Evolutionary conservation across 2,797 vertebrate genomes (phyloP).

Genomic region (Neomorphus geoffroyi): DNA sequence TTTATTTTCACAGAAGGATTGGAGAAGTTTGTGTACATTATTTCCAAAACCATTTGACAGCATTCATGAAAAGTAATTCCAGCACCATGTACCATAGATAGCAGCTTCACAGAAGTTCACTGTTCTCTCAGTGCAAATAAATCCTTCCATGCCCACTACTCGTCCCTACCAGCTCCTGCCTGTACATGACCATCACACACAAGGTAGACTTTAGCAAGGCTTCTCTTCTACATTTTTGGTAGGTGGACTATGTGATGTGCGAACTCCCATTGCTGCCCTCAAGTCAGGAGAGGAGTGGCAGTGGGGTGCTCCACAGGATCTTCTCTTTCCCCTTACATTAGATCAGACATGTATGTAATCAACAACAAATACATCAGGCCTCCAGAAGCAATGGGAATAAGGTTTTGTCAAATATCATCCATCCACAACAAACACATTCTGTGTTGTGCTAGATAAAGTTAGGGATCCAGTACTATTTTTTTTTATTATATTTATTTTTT

Average conservation of each 20-base stretch:
- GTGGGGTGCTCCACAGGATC: not conserved
- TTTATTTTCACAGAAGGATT: not conserved
- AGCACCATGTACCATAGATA: not conserved
- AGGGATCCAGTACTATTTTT: not conserved
- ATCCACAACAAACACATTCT: not conserved
- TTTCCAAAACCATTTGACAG: not conserved
- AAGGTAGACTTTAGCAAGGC: not conserved
- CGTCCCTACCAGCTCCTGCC: not conserved
- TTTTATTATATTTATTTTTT: not conserved
- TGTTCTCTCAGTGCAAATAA: not conserved
- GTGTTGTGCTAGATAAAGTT: not conserved
- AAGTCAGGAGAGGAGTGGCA: not conserved
- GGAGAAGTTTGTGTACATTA: not conserved
- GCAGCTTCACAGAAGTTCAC: not conserved
- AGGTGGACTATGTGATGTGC: not conserved
- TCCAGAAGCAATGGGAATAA: not conserved
- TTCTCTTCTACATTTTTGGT: not conserved
- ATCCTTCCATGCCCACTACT: not conserved
- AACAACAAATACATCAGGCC: constrained; percentile 25
- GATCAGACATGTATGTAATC: not conserved
- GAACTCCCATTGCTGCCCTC: not conserved
- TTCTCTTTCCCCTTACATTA: not conserved
- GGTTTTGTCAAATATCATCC: not conserved
- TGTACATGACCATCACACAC: not conserved
- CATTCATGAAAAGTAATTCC: not conserved